phyloP scores from a whole-genome alignment of 2,888 invertebrate genomes.

The Drosophila barbarae region DNA sequence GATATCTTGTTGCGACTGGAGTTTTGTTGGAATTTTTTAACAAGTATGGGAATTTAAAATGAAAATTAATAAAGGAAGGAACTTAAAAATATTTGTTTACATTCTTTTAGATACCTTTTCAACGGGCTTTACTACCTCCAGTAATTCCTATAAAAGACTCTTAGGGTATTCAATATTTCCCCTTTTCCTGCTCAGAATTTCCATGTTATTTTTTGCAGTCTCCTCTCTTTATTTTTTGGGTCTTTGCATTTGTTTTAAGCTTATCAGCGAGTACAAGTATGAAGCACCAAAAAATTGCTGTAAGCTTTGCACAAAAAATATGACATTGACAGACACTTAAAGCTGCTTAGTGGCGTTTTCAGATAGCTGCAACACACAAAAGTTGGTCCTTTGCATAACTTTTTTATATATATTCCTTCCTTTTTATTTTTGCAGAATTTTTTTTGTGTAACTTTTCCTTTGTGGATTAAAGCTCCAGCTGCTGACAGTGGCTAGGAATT shows the following conservation, averaged over 20 bases:
- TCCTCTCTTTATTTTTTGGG: not conserved
- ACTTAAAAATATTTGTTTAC: not conserved
- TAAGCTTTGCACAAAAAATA: constrained; percentile 60
- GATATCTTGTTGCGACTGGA: too few relatives aligned
- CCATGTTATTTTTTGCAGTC: not conserved
- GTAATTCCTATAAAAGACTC: rapidly evolving
- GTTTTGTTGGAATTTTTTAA: too few relatives aligned
- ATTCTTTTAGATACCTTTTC: not conserved
- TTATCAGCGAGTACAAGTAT: constrained; percentile 48
- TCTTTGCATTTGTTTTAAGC: constrained; percentile 53
- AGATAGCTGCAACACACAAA: constrained; percentile 39
- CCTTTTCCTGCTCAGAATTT: not conserved
- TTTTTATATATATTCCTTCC: not conserved
- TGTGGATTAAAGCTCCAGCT: constrained; percentile 46
- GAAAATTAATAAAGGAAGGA: too few relatives aligned
- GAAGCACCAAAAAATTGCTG: constrained; percentile 53
- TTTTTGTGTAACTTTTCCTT: constrained; percentile 27
- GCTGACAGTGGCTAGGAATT: constrained; percentile 38
- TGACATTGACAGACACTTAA: constrained; percentile 72
- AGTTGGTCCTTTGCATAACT: constrained; percentile 49
- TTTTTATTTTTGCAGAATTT: constrained; percentile 7
- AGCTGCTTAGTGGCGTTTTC: constrained; percentile 64
- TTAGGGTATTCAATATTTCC: not conserved
- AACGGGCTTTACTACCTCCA: not conserved
- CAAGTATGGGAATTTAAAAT: not conserved